Conservation (phyloP, 2,888 invertebrate genomes). For the Keiferia lycopersicella region DNA sequence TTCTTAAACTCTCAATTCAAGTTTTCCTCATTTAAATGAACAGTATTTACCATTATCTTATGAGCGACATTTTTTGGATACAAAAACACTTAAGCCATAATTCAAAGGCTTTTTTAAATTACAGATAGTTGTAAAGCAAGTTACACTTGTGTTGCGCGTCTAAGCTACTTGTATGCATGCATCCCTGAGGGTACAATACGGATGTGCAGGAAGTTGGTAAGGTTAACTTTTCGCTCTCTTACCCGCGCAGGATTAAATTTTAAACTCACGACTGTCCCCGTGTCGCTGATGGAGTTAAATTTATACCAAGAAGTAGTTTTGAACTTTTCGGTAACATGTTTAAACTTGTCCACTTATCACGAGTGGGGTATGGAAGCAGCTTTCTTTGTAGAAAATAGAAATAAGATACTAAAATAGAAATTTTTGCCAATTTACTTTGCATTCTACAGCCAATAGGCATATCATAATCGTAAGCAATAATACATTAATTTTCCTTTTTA, state of each 20-base stretch:
- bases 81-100: too few species aligned
- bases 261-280: slow-evolving; percentile 70
- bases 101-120: too few species aligned
- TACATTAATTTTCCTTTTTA: neutral
- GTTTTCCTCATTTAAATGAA: too few species aligned
- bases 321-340: slow-evolving; percentile 20
- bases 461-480: too few species aligned
- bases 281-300: slow-evolving; percentile 69
- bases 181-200: slow-evolving; percentile 23
- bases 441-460: too few species aligned
- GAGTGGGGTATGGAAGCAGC: neutral
- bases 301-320: slow-evolving; percentile 44
- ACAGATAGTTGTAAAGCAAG: neutral
- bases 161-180: slow-evolving; percentile 2
- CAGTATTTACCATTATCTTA: too few species aligned
- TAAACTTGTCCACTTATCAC: slow-evolving; percentile 18
- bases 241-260: slow-evolving; percentile 70
- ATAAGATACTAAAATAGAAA: too few species aligned
- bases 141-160: slow-evolving; percentile 2
- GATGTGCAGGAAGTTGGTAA: slow-evolving; percentile 56
- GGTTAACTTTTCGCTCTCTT: slow-evolving; percentile 72
- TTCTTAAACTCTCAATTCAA: too few species aligned
- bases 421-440: too few species aligned
- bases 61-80: too few species aligned
- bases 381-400: neutral